Base-by-base conservation (phyloP, 2,888 invertebrate species). In the Mycogona germanica region DNA sequence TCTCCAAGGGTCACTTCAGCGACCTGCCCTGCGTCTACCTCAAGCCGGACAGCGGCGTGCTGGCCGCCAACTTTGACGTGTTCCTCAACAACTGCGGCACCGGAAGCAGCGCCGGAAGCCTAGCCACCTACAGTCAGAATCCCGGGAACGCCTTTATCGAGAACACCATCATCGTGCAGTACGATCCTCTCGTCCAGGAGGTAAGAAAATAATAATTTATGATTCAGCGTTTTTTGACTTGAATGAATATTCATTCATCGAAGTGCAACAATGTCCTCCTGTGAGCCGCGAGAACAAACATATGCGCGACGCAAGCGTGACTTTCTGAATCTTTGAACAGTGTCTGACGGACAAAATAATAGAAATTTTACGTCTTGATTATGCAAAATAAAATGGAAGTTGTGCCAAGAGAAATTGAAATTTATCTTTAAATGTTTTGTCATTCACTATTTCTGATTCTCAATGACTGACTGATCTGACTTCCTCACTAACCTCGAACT, bases 71-170 rank as follows among this genome's bases (percentile, higher is more conserved):
- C 2, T 92, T 92, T 65, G 92, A 92, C 73, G 91, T 92, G 63
- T 89, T 87, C 74, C 75, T 92, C 44, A 89, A 91, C 66, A 86
- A 87, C 62, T 92, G 92, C 68, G 92, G 92, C 52, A 91, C 91
- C 89, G 82, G 84, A 40, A 87, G 87, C 58, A 89, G 89, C n/a
- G 86, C 84, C 30, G 71, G 70, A 53, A 62, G 60, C 3, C 46
- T 48, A 9, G 58, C 49, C 4, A 52, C 47, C 6, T 51, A 55
- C 12, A 53, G 47, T 35, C 57, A 28, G 38, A 51, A 19, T 44
- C 58, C 40, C 41, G 52, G 55, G 7, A 29, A 47, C 23, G 53
- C 88, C 63, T 92, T 88, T 68, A 91, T 92, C 23, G 92, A 92
- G 71, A 92, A 92, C 67, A 91, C 91, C 1, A 89, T 92, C 62